Base-by-base conservation (phyloP, 1,140 invertebrate species). In the Temnothorax longispinosus region DNA sequence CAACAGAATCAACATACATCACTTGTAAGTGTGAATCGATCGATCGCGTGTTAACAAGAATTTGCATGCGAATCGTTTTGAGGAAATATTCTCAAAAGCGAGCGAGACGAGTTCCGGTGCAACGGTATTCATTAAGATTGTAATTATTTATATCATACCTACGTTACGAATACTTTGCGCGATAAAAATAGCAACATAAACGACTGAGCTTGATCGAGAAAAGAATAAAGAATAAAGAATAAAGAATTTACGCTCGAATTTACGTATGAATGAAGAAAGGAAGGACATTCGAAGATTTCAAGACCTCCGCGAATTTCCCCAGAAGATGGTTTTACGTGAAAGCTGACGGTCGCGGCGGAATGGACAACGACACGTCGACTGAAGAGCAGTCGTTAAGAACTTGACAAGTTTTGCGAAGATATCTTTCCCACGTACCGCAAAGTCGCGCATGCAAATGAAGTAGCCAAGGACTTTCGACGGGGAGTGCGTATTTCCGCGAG, bases 401-500 rank as follows among this genome's bases (percentile, higher is more conserved):
- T 77, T 78, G 65, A 3, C 0, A 64, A 50, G 27, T 50, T 32
- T 77, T 64, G 13, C 38, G 32, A 77, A 65, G 27, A 64, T 27
- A 62, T 44, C 27, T n/a, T 44, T 56, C 35, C n/a, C 76, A 64
- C 35, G 44, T 47, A 56, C 10, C 56, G 58, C n/a, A 56, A 47
- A 77, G 21, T 77, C 27, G 21, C 27, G 21, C 41, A 78, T 52
- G 47, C n/a, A 54, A 35, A 52, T 80, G 47, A 80, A 52, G 2
- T 67, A 67, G 44, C 47, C 35, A 27, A 54, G 47, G 18, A 65
- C 41, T 80, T 52, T 50, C 41, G 5, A 47, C 56, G 27, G 27
- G 75, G 41, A 64, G 58, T 62, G 56, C 38, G 21, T 60, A 77
- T 56, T 69, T 54, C 38, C 47, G 47, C 15, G 64, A 58, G 50